Evolutionary conservation across 2,888 invertebrate genomes (phyloP), one percentile per base, ranked within the genome.

Genomic region (Trissolcus brochymenae): DNA sequence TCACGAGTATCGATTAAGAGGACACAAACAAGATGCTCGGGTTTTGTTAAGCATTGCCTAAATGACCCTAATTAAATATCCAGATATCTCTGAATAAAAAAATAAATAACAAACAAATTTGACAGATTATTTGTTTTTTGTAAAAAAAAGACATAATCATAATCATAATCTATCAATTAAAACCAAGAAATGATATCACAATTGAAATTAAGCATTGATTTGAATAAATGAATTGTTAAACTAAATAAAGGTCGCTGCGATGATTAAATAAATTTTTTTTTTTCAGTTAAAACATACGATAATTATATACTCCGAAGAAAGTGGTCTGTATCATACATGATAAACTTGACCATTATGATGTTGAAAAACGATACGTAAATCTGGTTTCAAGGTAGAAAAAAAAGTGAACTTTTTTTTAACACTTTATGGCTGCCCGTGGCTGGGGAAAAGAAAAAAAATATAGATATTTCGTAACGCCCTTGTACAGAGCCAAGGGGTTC

Each of bases 331-430:
- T 70, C 56, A 62, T 57, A 57, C 43, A 57, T 57, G 62, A 71
- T 71, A 62, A 51, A 62, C 55, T 61, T 51, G 61, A 51, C 25
- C 56, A 62, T 40, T 71, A 62, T 51, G 56, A 62, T 25, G 62
- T 62, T 57, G 70, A 62, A 71, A 70, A 61, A 62, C 50, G 46
- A 71, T 71, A 71, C 62, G 60, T 62, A 62, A 62, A 71, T 62
- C 70, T 71, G 56, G 70, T 62, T 62, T 62, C 43, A 56, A 53
- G 43, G 14, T 51, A 56, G 62, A 56, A 54, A 60, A 54, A 49
- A 21, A 17, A 19, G 56, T 51, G 35, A 35, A 4, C 35, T 35
- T 62, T 71, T 71, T 62, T 70, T 25, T 55, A 25, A 35, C 40
- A 61, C 61, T 55, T 53, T 54, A 61, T 41, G 49, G 19, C 19